Evolutionary conservation across 1,140 invertebrate genomes (phyloP), one percentile per base, ranked within the genome.

Genomic region (Eumaeus atala): DNA sequence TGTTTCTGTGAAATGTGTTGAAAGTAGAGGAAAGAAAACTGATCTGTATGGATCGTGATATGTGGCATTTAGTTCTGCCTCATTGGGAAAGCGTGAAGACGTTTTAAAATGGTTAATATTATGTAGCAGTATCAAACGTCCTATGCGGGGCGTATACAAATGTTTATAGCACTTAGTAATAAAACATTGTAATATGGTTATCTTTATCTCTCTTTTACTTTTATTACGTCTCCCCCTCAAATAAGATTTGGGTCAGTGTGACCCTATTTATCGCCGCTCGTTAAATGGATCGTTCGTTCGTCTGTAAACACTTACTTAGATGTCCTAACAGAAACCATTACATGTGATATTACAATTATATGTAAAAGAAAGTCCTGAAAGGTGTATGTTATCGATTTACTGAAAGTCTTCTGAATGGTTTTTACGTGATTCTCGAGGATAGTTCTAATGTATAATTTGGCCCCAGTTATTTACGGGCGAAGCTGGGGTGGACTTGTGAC

Each of bases 251-350:
- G 40, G 40, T 44, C 40, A 14, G 40, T 16, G 12, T 44, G 40
- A 44, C 40, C 40, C 14, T 44, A 44, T 44, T 44, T 44, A 44
- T 44, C 5, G 40, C 6, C 40, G 40, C 12, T 44, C 40, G 40
- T 44, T 44, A 44, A 44, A 44, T 9, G 40, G 17, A 44, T 44
- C 40, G 40, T 16, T 14, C 40, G 14, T 44, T 44, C 40, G 16
- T 44, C 40, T 44, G 40, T 44, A 44, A 44, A 44, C 40, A 44
- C 40, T 44, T 44, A 44, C 16, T 44, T 44, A 44, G 40, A 44
- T 44, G 40, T 44, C 14, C 40, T 44, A 16, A 44, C 40, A 44
- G 16, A 16, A 16, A 44, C 21, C 40, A 71, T 71, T 67, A 59
- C 72, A 68, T 70, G 63, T 14, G 21, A 28, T 28, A 28, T 28